phyloP scores from a whole-genome alignment of 2,797 vertebrate species.

The Moxostoma hubbsi region DNA sequence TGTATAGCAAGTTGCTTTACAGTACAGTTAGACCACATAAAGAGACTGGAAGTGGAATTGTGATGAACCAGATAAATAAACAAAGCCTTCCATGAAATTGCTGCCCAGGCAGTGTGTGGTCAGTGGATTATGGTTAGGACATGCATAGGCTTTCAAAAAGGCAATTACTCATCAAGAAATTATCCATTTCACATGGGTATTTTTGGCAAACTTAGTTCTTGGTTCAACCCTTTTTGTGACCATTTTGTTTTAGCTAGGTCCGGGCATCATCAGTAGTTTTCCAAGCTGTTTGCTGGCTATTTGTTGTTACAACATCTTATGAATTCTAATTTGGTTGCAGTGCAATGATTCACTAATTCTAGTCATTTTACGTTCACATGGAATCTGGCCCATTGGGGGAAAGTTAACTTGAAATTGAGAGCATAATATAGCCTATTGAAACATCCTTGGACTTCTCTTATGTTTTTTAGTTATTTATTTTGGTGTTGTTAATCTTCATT shows the following conservation, averaged over 20 bases:
- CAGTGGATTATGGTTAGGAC: slow-evolving; percentile 57
- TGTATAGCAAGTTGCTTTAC: slow-evolving; percentile 68
- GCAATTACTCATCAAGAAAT: slow-evolving; percentile 31
- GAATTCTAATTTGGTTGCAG: no score
- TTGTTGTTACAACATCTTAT: background rate
- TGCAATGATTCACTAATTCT: no score
- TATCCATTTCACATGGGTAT: slow-evolving; percentile 19
- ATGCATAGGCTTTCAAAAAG: slow-evolving; percentile 55
- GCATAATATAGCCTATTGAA: background rate
- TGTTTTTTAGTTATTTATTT: background rate
- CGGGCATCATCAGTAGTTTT: no score
- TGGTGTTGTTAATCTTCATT: slow-evolving; percentile 22
- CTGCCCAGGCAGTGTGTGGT: slow-evolving; percentile 67
- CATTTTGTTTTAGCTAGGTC: no score
- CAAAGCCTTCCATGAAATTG: slow-evolving; percentile 69
- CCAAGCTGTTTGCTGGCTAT: background rate
- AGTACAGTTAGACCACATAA: slow-evolving; percentile 71
- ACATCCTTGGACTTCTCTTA: background rate
- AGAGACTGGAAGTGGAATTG: slow-evolving; percentile 72
- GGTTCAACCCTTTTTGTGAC: no score
- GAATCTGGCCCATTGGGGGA: background rate
- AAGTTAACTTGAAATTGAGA: background rate
- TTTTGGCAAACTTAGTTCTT: background rate
- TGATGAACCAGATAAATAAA: slow-evolving; percentile 73
- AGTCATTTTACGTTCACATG: no score